Evolutionary conservation across 2,113 vertebrate genomes (phyloP).

Genomic region (Eublepharis macularius): DNA sequence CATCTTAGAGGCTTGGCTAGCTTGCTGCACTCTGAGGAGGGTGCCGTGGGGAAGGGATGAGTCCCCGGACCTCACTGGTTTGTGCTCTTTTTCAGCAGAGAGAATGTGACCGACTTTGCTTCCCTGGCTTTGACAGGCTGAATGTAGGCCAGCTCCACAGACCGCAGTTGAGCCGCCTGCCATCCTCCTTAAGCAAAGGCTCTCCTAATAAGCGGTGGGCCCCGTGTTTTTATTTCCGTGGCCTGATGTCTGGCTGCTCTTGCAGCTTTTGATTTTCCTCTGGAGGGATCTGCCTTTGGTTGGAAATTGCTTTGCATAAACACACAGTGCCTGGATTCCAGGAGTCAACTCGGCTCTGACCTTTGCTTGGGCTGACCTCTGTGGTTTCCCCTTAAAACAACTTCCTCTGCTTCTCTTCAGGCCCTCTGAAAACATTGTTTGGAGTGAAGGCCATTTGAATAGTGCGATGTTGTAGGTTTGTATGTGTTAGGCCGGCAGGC

Average conservation of each 20-base stretch:
- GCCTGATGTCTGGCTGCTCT: slow-evolving; percentile 58
- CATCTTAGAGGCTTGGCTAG: background rate
- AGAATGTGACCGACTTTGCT: slow-evolving; percentile 30
- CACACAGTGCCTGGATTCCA: slow-evolving; percentile 27
- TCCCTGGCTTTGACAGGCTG: slow-evolving; percentile 28
- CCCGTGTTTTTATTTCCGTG: slow-evolving; percentile 54
- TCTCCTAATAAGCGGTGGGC: slow-evolving; percentile 37
- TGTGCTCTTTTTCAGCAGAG: slow-evolving; percentile 17
- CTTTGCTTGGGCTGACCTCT: slow-evolving; percentile 40
- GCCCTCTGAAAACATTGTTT: slow-evolving; percentile 38
- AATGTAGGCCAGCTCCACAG: background rate
- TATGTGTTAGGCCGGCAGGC: background rate
- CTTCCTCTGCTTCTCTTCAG: slow-evolving; percentile 34
- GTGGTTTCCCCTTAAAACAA: slow-evolving; percentile 48
- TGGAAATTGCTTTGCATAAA: slow-evolving; percentile 67
- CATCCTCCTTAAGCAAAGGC: slow-evolving; percentile 56
- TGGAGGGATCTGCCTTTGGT: slow-evolving; percentile 60
- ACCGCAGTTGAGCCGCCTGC: slow-evolving; percentile 4
- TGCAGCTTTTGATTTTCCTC: slow-evolving; percentile 56
- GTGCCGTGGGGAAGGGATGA: background rate
- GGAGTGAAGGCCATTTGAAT: background rate
- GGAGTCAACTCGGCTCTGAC: slow-evolving; percentile 24
- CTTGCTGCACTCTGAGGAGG: background rate
- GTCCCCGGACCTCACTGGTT: slow-evolving; percentile 4
- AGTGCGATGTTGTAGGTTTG: background rate